Evolutionary conservation across 2,113 vertebrate species (phyloP).

Genomic region (Anarrhichthys ocellatus): DNA sequence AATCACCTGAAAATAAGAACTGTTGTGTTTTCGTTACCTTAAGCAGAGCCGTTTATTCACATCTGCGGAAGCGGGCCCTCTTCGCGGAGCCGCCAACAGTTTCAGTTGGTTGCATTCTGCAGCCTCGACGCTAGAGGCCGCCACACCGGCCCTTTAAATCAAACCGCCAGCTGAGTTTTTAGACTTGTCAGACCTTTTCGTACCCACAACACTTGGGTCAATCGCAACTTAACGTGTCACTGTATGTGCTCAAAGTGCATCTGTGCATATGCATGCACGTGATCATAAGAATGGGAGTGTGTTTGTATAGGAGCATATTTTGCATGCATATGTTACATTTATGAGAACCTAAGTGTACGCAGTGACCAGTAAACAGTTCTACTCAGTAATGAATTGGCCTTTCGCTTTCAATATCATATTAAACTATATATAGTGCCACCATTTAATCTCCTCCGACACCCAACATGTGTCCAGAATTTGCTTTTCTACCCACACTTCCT

Average conservation of each 20-base stretch:
- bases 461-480: constrained; percentile 1
- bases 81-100: too few relatives aligned
- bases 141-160: too few relatives aligned
- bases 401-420: background rate
- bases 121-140: too few relatives aligned
- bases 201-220: background rate
- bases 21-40: too few relatives aligned
- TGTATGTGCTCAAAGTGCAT: background rate
- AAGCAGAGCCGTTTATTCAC: too few relatives aligned
- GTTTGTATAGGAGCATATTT: background rate
- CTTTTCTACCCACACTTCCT: constrained; percentile 16
- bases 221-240: background rate
- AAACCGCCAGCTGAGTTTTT: too few relatives aligned
- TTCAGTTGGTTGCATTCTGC: too few relatives aligned
- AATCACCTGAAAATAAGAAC: too few relatives aligned
- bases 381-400: background rate
- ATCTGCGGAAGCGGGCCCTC: too few relatives aligned
- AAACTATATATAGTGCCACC: background rate
- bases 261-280: background rate
- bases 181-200: too few relatives aligned
- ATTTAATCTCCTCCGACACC: background rate
- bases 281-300: background rate
- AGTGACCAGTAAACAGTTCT: background rate
- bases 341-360: background rate
- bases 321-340: background rate